A percentile compares a stretch with the other conserved stretches of the same genome.
Conservation (phyloP, 2,113 vertebrate species). For the Dicentrarchus labrax region DNA sequence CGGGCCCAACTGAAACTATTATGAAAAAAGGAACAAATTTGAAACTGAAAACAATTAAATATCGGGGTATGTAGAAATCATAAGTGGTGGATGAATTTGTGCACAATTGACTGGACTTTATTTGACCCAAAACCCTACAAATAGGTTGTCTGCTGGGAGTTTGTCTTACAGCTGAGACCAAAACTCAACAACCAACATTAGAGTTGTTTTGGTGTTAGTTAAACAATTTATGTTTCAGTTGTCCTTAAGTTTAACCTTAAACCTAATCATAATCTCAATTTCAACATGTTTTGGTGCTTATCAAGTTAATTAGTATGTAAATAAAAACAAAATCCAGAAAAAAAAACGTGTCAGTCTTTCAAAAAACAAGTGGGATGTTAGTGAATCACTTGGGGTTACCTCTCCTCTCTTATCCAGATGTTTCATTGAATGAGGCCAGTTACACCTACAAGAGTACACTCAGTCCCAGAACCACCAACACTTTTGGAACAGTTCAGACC, state of each 20-base stretch:
- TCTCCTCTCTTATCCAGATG: conserved; percentile 49
- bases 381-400: conserved; percentile 29
- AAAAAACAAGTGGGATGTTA: conserved; percentile 13
- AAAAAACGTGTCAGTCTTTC: not conserved
- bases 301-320: not conserved
- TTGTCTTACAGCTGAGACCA: not conserved
- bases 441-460: conserved; percentile 14
- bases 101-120: not conserved
- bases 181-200: not conserved
- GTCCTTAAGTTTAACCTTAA: not conserved
- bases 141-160: not conserved
- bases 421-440: conserved; percentile 40
- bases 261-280: not conserved
- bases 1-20: conserved; percentile 10
- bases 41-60: conserved; percentile 14
- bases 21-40: conserved; percentile 16
- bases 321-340: not conserved
- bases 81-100: not conserved
- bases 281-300: not conserved
- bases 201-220: not conserved
- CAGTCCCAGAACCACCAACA: conserved; percentile 47
- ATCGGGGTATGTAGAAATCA: not conserved
- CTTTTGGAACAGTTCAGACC: conserved; percentile 16
- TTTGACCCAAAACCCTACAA: not conserved
- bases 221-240: no score